Percentiles rank a stretch among this genome's conserved stretches.
These are phyloP conservation scores for Crossocerus cetratus DNA, from an alignment of 2,888 invertebrate genomes.

Conservation along the genomic window DNA sequence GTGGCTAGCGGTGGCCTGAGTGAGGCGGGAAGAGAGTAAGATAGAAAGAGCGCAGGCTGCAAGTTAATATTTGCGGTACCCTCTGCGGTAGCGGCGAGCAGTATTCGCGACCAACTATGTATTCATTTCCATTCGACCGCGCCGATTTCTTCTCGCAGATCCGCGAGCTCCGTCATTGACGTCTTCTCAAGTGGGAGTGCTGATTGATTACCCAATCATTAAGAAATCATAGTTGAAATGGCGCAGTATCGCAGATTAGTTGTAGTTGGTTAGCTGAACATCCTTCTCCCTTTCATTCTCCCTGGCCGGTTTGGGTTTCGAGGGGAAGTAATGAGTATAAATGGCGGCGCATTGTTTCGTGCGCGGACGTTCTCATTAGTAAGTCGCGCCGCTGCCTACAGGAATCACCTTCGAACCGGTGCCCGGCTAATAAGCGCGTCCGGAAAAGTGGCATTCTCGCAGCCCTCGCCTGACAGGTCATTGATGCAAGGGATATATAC, in stretches of 20 bases:
- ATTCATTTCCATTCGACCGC: constrained; percentile 68
- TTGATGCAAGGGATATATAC: not conserved
- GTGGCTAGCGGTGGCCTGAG: too few species aligned
- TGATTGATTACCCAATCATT: constrained; percentile 1
- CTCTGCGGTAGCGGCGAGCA: constrained; percentile 61
- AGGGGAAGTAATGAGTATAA: constrained; percentile 46
- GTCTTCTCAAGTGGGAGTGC: too few species aligned
- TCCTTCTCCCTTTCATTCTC: constrained; percentile 13
- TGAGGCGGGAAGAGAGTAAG: too few species aligned
- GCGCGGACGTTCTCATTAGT: constrained; percentile 44
- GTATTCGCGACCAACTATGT: constrained; percentile 67
- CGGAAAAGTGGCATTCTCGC: not conserved
- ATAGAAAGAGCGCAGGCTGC: constrained; percentile 20
- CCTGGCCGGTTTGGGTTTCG: constrained; percentile 16
- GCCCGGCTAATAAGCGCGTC: constrained; percentile 23
- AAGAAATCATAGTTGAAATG: not conserved
- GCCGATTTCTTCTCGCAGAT: constrained; percentile 60
- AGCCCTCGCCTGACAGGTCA: not conserved
- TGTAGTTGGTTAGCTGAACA: not conserved
- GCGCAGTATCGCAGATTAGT: too few species aligned
- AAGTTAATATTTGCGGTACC: constrained; percentile 64
- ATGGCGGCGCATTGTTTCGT: constrained; percentile 47
- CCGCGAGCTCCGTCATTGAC: too few species aligned
- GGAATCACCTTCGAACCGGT: constrained; percentile 35
- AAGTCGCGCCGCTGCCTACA: constrained; percentile 25